These are phyloP conservation scores for Holocentrus rufus DNA, from an alignment of 2,797 vertebrate genomes.

Conservation along the genomic window DNA sequence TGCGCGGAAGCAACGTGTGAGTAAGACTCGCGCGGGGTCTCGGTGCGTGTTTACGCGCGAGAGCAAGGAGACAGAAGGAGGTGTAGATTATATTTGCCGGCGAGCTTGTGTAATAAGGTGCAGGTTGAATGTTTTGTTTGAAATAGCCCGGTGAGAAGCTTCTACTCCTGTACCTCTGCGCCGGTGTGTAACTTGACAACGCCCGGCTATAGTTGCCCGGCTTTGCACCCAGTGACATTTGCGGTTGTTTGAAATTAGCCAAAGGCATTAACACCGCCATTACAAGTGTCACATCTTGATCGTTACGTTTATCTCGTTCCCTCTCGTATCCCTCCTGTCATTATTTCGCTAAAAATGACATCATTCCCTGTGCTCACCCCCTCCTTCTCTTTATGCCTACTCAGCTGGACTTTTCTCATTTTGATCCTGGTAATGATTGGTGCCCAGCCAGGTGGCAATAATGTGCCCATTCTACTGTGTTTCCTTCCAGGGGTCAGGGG, in stretches of 20 bases:
- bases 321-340: constrained; percentile 3
- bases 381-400: constrained; percentile 11
- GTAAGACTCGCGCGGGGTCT: constrained; percentile 31
- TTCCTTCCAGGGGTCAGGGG: constrained; percentile 87
- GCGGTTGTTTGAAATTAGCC: constrained; percentile 12
- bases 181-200: constrained; percentile 45
- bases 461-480: constrained; percentile 85
- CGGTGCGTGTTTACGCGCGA: constrained; percentile 45
- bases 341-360: constrained; percentile 1
- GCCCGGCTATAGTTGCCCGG: constrained; percentile 13
- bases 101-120: constrained; percentile 22
- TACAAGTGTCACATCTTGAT: neutral
- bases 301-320: constrained; percentile 1
- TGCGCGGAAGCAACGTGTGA: constrained; percentile 55
- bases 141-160: constrained; percentile 33
- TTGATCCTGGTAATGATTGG: constrained; percentile 75
- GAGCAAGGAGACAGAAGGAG: constrained; percentile 24
- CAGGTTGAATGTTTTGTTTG: constrained; percentile 24
- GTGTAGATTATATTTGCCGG: constrained; percentile 9
- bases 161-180: constrained; percentile 2
- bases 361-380: constrained; percentile 22
- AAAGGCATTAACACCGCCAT: constrained; percentile 12
- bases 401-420: constrained; percentile 54
- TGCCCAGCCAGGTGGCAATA: constrained; percentile 84
- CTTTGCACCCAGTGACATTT: constrained; percentile 42